These are phyloP conservation scores for Harlomillsia oculata DNA, from an alignment of 1,140 invertebrate genomes.

Conservation along the genomic window DNA sequence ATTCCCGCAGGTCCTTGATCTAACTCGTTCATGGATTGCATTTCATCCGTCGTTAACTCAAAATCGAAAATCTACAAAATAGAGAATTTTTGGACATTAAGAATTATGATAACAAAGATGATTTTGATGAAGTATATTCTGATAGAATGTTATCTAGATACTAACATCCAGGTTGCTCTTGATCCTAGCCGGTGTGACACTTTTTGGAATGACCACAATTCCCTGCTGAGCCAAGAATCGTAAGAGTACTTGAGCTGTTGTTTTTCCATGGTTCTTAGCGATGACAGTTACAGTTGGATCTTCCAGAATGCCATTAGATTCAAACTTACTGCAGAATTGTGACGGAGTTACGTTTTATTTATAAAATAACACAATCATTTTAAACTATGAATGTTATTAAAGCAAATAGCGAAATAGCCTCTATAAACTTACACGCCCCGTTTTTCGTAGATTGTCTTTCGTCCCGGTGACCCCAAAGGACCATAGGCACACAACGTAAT, in stretches of 20 bases:
- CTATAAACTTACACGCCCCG: neutral
- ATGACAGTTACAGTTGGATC: constrained; percentile 39
- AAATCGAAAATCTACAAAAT: constrained; percentile 49
- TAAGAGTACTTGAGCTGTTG: constrained; percentile 43
- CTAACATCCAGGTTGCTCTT: constrained; percentile 39
- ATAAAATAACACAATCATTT: neutral
- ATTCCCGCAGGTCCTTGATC: constrained; percentile 51
- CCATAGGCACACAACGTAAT: constrained; percentile 6
- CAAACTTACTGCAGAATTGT: neutral
- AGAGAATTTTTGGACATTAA: neutral
- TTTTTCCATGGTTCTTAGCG: constrained; percentile 38
- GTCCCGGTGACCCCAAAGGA: constrained; percentile 38
- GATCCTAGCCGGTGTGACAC: constrained; percentile 37
- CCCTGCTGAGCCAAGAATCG: constrained; percentile 40
- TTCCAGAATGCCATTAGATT: constrained; percentile 35
- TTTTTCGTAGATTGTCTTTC: constrained; percentile 39
- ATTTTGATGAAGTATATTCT: neutral
- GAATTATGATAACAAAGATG: neutral
- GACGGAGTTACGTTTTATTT: neutral
- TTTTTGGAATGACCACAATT: constrained; percentile 44
- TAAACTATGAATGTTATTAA: neutral
- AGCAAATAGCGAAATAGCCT: neutral
- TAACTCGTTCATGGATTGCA: constrained; percentile 44
- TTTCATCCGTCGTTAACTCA: constrained; percentile 44
- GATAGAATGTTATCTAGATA: neutral